Percentiles rank a stretch among this genome's conserved stretches.
Evolutionary conservation across 2,888 invertebrate genomes (phyloP).

Genomic region (Unio delphinus): DNA sequence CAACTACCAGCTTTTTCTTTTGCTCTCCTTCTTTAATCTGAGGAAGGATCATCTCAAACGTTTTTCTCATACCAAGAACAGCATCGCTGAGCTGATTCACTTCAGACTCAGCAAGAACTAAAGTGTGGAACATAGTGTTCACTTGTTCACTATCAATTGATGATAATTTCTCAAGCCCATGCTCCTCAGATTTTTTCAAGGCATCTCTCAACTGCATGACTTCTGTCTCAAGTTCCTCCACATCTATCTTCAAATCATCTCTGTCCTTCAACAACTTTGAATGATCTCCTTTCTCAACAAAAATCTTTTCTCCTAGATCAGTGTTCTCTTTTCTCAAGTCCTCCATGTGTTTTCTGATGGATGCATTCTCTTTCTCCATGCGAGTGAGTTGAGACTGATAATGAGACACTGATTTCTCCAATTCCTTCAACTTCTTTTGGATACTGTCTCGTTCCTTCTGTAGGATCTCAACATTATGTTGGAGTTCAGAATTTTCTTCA

Average conservation of each 20-base stretch:
- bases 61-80: conserved; percentile 43
- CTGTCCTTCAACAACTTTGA: conserved; percentile 41
- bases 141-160: conserved; percentile 19
- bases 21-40: conserved; percentile 38
- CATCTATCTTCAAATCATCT: conserved; percentile 42
- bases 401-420: conserved; percentile 47
- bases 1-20: conserved; percentile 24
- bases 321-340: conserved; percentile 53
- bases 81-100: conserved; percentile 50
- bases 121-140: conserved; percentile 46
- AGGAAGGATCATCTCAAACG: conserved; percentile 44
- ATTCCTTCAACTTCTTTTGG: conserved; percentile 44
- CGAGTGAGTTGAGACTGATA: conserved; percentile 47
- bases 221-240: conserved; percentile 49
- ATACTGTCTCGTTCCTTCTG: conserved; percentile 55
- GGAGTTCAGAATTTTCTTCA: conserved; percentile 50
- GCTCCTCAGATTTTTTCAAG: not conserved
- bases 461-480: conserved; percentile 44
- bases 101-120: conserved; percentile 53
- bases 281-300: conserved; percentile 34
- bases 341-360: conserved; percentile 54
- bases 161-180: conserved; percentile 27
- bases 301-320: conserved; percentile 47
- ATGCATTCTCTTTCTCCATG: conserved; percentile 52
- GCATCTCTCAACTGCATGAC: conserved; percentile 10